A percentile compares a stretch with the other conserved stretches of the same genome.
phyloP scores from a whole-genome alignment of 1,140 invertebrate genomes.

The Halictus rubicundus region DNA sequence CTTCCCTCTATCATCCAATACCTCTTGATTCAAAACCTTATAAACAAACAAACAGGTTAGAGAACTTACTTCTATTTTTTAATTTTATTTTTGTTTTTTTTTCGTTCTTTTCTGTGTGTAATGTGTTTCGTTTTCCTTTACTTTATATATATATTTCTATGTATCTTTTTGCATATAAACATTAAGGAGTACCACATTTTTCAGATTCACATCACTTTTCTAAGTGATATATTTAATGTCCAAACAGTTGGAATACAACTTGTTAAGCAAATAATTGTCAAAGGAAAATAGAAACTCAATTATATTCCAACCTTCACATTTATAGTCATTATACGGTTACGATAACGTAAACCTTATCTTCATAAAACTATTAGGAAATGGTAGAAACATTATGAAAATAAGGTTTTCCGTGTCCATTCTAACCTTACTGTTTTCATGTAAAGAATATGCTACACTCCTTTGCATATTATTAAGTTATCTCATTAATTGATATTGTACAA shows the following conservation, averaged over 20 bases:
- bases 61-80: slow-evolving; percentile 75
- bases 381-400: slow-evolving; percentile 71
- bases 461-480: slow-evolving; percentile 41
- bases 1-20: slow-evolving; percentile 82
- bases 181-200: slow-evolving; percentile 61
- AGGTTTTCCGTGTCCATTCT: slow-evolving; percentile 70
- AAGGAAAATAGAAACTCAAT: slow-evolving; percentile 59
- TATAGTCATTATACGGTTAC: slow-evolving; percentile 68
- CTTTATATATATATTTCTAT: slow-evolving; percentile 21
- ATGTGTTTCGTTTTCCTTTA: slow-evolving; percentile 44
- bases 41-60: slow-evolving; percentile 81
- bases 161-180: slow-evolving; percentile 51
- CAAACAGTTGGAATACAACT: slow-evolving; percentile 68
- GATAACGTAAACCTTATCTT: slow-evolving; percentile 68
- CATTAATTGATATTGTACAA: slow-evolving; percentile 52
- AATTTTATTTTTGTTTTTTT: slow-evolving; percentile 63
- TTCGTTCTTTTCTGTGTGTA: slow-evolving; percentile 53
- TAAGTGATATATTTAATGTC: slow-evolving; percentile 33
- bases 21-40: slow-evolving; percentile 82
- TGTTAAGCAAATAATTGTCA: slow-evolving; percentile 57
- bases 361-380: slow-evolving; percentile 57
- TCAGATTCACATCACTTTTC: slow-evolving; percentile 46
- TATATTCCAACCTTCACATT: slow-evolving; percentile 78
- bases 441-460: slow-evolving; percentile 54
- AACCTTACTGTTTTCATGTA: slow-evolving; percentile 72